These are phyloP conservation scores for Lycocorax pyrrhopterus DNA, from an alignment of 2,113 vertebrate species.

Conservation along the genomic window DNA sequence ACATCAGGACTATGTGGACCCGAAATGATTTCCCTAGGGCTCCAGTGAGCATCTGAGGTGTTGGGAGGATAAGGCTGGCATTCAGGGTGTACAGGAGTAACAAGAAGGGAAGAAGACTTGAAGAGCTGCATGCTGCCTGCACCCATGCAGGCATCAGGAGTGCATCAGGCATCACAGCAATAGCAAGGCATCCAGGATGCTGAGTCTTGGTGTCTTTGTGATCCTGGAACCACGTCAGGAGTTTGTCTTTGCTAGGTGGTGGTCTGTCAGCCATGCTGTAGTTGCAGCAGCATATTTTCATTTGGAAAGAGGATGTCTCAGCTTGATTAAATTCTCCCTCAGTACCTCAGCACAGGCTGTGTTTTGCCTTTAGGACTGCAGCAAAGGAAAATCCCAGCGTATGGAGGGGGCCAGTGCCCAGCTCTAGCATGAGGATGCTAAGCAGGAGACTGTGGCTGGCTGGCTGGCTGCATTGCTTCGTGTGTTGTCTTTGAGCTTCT, in stretches of 20 bases:
- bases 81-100: accelerated
- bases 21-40: not conserved
- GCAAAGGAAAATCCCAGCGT: not conserved
- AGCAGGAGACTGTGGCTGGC: not conserved
- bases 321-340: not conserved
- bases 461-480: not conserved
- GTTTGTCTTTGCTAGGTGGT: not conserved
- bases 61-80: not conserved
- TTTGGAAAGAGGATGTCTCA: not conserved
- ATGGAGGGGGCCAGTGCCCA: not conserved
- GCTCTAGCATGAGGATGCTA: not conserved
- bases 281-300: not conserved
- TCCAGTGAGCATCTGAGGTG: not conserved
- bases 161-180: not conserved
- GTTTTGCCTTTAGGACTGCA: not conserved
- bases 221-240: not conserved
- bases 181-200: not conserved
- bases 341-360: not conserved
- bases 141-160: accelerated
- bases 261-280: not conserved
- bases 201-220: not conserved
- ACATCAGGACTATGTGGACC: not conserved
- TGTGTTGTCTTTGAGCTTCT: not conserved
- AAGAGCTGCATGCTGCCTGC: not conserved
- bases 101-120: not conserved